Evolutionary conservation across 2,888 invertebrate genomes (phyloP).

Genomic region (Proisotoma minuta): DNA sequence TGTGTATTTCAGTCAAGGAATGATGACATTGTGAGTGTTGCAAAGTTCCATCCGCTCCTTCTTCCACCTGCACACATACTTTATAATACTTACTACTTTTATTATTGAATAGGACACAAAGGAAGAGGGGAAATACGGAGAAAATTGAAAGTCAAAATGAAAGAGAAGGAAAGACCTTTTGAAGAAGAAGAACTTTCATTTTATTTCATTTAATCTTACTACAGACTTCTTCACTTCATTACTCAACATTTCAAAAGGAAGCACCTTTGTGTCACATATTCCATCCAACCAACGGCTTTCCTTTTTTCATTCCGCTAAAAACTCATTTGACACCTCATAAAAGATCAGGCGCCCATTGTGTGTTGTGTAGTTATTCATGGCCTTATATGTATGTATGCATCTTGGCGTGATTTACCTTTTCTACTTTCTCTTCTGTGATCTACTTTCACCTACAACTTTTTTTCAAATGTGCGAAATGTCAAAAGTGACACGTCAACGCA

Average conservation of each 20-base stretch:
- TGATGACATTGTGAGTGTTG: too few relatives aligned
- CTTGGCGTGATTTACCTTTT: too few relatives aligned
- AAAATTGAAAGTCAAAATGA: constrained; percentile 18
- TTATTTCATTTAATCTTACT: constrained; percentile 16
- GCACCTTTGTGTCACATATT: constrained; percentile 5
- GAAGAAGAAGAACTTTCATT: constrained; percentile 17
- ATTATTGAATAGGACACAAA: constrained; percentile 2
- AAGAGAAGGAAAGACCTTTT: constrained; percentile 10
- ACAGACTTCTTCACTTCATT: constrained; percentile 16
- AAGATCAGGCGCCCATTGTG: background rate
- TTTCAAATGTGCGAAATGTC: too few relatives aligned
- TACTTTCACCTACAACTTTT: background rate
- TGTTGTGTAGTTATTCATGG: too few relatives aligned
- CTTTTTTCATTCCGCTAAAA: background rate
- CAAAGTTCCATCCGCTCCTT: too few relatives aligned
- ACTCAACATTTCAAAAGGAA: constrained; percentile 12
- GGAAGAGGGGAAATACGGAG: constrained; percentile 6
- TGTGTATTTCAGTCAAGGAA: too few relatives aligned
- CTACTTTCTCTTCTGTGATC: background rate
- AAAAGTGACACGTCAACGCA: too few relatives aligned
- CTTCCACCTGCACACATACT: background rate
- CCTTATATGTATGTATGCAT: too few relatives aligned
- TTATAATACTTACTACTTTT: background rate
- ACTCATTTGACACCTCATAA: constrained; percentile 13
- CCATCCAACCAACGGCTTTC: background rate